Percentiles rank a stretch among this genome's conserved stretches.
Conservation (phyloP, 2,888 invertebrate species). For the Volucella bombylans region DNA sequence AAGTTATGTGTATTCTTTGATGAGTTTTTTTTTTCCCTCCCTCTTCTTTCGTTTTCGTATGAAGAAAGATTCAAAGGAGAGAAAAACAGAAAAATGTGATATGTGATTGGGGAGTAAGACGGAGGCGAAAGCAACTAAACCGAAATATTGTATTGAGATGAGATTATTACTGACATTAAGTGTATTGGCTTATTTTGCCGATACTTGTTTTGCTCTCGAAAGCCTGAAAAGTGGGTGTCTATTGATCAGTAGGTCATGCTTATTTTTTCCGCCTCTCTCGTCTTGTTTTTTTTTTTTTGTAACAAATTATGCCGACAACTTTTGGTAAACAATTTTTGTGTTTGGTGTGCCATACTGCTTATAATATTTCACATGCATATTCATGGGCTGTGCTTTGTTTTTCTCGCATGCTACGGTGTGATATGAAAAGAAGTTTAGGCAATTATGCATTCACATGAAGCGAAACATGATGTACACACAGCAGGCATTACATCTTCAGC, state of each 20-base stretch:
- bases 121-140: not conserved
- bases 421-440: too few species aligned
- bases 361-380: too few species aligned
- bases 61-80: slow-evolving; percentile 7
- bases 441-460: too few species aligned
- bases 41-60: not conserved
- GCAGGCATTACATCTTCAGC: too few species aligned
- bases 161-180: slow-evolving; percentile 28
- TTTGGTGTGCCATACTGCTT: too few species aligned
- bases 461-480: too few species aligned
- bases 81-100: not conserved
- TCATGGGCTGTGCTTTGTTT: too few species aligned
- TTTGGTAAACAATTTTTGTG: too few species aligned
- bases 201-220: not conserved
- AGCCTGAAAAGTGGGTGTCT: not conserved
- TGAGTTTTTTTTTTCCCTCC: slow-evolving; percentile 6
- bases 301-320: too few species aligned
- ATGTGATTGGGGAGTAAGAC: slow-evolving; percentile 11
- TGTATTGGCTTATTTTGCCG: slow-evolving; percentile 23
- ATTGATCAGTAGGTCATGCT: not conserved
- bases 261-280: not conserved
- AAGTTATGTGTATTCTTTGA: slow-evolving; percentile 51
- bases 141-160: slow-evolving; percentile 30
- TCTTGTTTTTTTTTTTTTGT: not conserved
- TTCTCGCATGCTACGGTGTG: too few species aligned